Percentiles rank a stretch among this genome's conserved stretches.
Conservation (phyloP, 2,888 invertebrate species). For the Epinotia brunnichana region DNA sequence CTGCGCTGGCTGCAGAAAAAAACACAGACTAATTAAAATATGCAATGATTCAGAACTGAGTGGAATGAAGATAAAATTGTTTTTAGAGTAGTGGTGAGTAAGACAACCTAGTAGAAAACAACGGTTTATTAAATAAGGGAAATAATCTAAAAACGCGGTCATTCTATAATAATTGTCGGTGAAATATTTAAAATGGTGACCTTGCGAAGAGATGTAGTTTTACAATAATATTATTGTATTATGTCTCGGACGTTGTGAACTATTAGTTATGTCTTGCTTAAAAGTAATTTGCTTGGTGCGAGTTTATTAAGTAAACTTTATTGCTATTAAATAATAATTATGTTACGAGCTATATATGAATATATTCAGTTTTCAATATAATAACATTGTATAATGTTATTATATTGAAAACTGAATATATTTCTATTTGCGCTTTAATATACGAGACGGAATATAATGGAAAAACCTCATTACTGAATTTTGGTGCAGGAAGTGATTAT, state of each 20-base stretch:
- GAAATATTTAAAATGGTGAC: constrained; percentile 10
- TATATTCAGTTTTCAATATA: not conserved
- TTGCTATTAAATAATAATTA: not conserved
- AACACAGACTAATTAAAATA: constrained; percentile 33
- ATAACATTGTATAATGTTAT: no score
- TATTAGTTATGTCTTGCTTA: constrained; percentile 2
- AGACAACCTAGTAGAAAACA: constrained; percentile 13
- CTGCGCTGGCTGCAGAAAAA: constrained; percentile 27
- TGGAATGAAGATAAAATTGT: constrained; percentile 23
- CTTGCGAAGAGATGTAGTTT: not conserved
- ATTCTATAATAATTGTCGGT: constrained; percentile 4
- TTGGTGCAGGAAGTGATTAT: constrained; percentile 2
- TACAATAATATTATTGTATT: constrained; percentile 22
- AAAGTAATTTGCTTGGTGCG: not conserved
- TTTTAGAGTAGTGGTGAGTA: constrained; percentile 12
- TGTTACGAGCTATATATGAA: not conserved
- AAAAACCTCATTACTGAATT: not conserved
- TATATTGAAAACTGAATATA: not conserved
- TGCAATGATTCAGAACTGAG: constrained; percentile 23
- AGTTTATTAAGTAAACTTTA: not conserved
- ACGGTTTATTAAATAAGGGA: constrained; percentile 8
- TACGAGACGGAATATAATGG: not conserved
- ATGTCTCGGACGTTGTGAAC: not conserved
- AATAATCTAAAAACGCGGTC: constrained; percentile 12
- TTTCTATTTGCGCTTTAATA: not conserved